A percentile compares a stretch with the other conserved stretches of the same genome.
Evolutionary conservation across 2,888 invertebrate species (phyloP).

Genomic region (Spodoptera picta): DNA sequence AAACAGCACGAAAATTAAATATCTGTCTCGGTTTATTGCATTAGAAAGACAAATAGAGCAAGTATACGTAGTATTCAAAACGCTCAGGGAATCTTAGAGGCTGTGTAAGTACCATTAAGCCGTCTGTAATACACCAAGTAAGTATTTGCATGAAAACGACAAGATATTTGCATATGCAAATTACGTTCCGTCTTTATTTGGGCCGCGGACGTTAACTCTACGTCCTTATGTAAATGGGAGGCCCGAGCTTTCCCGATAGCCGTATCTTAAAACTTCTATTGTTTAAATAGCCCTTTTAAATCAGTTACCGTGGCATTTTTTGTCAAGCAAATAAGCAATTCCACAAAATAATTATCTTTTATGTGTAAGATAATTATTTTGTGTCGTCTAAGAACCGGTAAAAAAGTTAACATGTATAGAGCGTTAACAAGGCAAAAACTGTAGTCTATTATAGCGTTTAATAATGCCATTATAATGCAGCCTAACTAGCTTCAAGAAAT

Average conservation of each 20-base stretch:
- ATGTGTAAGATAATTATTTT: no score
- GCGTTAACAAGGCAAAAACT: constrained; percentile 75
- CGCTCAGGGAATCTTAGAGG: constrained; percentile 71
- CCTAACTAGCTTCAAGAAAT: constrained; percentile 67
- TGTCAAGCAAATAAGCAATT: constrained; percentile 55
- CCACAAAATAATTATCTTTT: constrained; percentile 66
- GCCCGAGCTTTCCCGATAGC: constrained; percentile 67
- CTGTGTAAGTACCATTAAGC: constrained; percentile 83
- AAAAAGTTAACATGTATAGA: constrained; percentile 72
- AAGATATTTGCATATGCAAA: constrained; percentile 87
- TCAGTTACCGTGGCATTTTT: constrained; percentile 62
- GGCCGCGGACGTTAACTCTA: constrained; percentile 80
- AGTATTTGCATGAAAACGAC: constrained; percentile 85
- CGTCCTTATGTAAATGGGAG: constrained; percentile 79
- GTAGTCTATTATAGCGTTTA: constrained; percentile 68
- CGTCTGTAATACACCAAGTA: constrained; percentile 84
- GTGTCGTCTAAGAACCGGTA: constrained; percentile 57
- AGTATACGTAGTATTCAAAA: constrained; percentile 56
- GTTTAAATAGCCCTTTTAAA: constrained; percentile 64
- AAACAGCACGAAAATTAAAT: constrained; percentile 59
- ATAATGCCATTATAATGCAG: constrained; percentile 72
- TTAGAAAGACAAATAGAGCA: constrained; percentile 70
- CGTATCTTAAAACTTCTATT: constrained; percentile 69
- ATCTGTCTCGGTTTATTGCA: constrained; percentile 60
- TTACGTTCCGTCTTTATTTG: constrained; percentile 85